Conservation (phyloP, 2,797 vertebrate species). For the Pangasius sanitwongsei region DNA sequence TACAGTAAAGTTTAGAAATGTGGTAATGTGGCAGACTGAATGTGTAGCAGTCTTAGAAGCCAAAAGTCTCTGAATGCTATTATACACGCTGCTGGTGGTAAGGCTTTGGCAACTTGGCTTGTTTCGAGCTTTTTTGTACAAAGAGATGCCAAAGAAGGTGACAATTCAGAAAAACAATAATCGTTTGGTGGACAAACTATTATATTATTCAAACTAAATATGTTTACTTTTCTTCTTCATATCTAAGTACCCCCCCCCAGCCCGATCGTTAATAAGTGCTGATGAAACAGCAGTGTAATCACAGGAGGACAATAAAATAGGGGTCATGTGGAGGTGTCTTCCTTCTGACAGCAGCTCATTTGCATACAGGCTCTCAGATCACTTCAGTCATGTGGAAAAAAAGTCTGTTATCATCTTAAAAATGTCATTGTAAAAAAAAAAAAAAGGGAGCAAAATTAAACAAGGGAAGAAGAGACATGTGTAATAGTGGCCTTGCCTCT, state of each 20-base stretch:
- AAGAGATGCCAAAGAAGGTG: neutral
- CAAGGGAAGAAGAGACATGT: neutral
- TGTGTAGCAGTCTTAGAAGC: too few relatives aligned
- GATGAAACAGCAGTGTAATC: constrained; percentile 1
- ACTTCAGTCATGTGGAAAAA: neutral
- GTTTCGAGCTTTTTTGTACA: neutral
- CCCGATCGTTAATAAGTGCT: neutral
- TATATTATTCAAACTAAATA: neutral
- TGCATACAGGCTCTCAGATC: neutral
- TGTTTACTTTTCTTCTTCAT: neutral
- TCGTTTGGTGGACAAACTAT: neutral
- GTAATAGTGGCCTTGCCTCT: neutral
- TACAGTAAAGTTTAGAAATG: neutral
- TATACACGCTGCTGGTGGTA: neutral
- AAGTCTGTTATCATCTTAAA: neutral
- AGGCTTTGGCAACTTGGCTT: neutral
- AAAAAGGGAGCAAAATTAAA: neutral
- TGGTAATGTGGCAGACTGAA: neutral
- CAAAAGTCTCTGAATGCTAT: neutral
- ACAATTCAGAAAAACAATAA: neutral
- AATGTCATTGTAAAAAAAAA: neutral
- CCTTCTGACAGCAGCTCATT: neutral
- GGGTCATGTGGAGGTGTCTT: neutral
- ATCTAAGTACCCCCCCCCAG: neutral
- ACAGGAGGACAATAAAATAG: neutral